A percentile compares a stretch with the other conserved stretches of the same genome.
Evolutionary conservation across 2,888 invertebrate species (phyloP).

Genomic region (Hypolimnas misippus): DNA sequence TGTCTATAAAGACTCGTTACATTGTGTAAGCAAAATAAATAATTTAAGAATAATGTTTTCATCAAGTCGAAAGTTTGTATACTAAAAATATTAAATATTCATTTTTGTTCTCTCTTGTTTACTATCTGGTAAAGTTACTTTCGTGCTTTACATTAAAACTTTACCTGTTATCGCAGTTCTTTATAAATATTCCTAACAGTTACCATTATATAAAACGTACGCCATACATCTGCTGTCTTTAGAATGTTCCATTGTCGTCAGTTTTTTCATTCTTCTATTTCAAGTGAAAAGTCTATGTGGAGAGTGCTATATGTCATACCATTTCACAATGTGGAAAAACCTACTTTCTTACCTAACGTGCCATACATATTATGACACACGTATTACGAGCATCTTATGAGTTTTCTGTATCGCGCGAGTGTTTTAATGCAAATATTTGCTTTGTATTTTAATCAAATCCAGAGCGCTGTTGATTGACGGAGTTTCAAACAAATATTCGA

Average conservation of each 20-base stretch:
- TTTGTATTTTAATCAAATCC: slow-evolving; percentile 30
- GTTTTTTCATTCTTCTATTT: slow-evolving; percentile 23
- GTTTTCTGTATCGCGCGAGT: not conserved
- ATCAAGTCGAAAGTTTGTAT: not conserved
- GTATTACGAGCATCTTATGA: slow-evolving; percentile 4
- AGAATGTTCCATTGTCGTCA: slow-evolving; percentile 19
- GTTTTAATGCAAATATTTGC: slow-evolving; percentile 19
- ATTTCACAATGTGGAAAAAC: slow-evolving; percentile 7
- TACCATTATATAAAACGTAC: not conserved
- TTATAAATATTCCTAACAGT: not conserved
- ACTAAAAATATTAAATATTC: slow-evolving; percentile 1
- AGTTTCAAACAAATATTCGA: slow-evolving; percentile 30
- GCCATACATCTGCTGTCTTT: slow-evolving; percentile 11
- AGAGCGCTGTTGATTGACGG: slow-evolving; percentile 22
- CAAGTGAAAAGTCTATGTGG: slow-evolving; percentile 16
- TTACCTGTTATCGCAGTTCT: not conserved
- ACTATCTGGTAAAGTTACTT: not conserved
- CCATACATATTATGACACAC: not conserved
- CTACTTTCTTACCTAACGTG: slow-evolving; percentile 9
- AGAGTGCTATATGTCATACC: not conserved
- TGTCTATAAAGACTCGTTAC: not conserved
- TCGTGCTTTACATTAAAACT: slow-evolving; percentile 1
- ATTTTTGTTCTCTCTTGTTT: slow-evolving; percentile 3
- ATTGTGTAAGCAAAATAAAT: not conserved
- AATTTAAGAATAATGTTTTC: not conserved